Percentiles rank a stretch among this genome's conserved stretches.
Conservation (phyloP, 1,140 invertebrate species). For the Doryteuthis pealeii region DNA sequence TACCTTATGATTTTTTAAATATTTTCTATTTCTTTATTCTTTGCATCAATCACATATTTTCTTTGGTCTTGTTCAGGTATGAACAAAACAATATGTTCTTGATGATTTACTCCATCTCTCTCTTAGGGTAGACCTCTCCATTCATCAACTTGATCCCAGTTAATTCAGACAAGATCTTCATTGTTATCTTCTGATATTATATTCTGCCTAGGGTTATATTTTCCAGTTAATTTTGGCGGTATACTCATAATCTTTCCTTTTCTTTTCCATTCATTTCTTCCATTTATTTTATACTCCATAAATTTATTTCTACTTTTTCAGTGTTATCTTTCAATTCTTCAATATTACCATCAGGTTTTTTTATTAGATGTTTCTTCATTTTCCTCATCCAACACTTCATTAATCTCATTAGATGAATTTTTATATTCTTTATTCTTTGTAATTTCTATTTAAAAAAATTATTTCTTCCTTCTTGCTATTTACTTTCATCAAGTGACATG, state of each 20-base stretch:
- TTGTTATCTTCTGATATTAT: neutral
- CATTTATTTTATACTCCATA: neutral
- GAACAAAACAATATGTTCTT: too few relatives aligned
- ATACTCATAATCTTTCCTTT: neutral
- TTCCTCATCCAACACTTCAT: too few relatives aligned
- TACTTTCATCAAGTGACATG: too few relatives aligned
- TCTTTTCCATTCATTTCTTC: neutral
- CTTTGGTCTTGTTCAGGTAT: neutral
- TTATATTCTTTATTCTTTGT: too few relatives aligned
- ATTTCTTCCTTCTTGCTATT: too few relatives aligned
- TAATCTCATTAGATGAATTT: too few relatives aligned
- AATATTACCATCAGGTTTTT: neutral
- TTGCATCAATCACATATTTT: too few relatives aligned
- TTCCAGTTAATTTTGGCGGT: neutral
- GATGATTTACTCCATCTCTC: neutral
- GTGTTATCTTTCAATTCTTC: neutral
- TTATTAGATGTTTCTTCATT: neutral
- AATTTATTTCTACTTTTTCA: neutral
- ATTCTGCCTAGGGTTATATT: neutral
- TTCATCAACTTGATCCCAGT: neutral
- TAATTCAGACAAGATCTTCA: neutral
- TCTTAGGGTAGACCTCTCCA: neutral
- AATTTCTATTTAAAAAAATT: neutral
- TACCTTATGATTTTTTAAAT: too few relatives aligned
- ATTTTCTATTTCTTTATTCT: too few relatives aligned